Base-by-base conservation (phyloP, 2,888 invertebrate species). In the Spodoptera littoralis region DNA sequence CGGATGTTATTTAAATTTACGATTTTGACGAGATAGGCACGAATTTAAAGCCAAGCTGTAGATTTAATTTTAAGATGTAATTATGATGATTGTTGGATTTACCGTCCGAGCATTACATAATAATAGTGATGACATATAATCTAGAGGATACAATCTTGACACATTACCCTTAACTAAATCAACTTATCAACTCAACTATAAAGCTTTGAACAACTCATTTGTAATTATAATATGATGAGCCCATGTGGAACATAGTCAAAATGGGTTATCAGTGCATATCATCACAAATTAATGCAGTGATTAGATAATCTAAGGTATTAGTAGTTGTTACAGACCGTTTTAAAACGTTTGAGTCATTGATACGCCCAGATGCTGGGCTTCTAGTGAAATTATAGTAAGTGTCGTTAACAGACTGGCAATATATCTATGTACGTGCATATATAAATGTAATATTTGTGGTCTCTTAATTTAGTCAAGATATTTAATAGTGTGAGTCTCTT, bases 381-480 rank as follows among this genome's bases (percentile, higher is more conserved):
- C 89, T 93, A 93, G 92, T 92, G 90, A 93, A 95, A 92, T 92
- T 93, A 93, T 93, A 88, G 85, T 93, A 92, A 92, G 92, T 92
- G 93, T 93, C 87, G 86, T 92, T 89, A 86, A 92, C 92, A 92
- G 94, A 95, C 94, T 94, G 94, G 92, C 92, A 92, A 94, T 94
- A 93, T 94, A 92, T 94, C 92, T 93, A 92, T 91, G 88, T 92
- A 88, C 79, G 89, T 93, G 92, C 92, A 92, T 93, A 94, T 93
- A 90, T 92, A 90, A 92, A 83, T 92, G 88, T 94, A 92, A 92
- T 92, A 92, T 90, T 91, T 79, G 83, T 94, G 94, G 94, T 95
- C 94, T 95, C 94, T 90, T 93, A 92, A 92, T 87, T 92, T 94
- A 95, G 94, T 95, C 94, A 94, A 94, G 90, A 92, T 94, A 93